Conservation (phyloP, 2,797 vertebrate genomes). For the Lagocephalus sceleratus region DNA sequence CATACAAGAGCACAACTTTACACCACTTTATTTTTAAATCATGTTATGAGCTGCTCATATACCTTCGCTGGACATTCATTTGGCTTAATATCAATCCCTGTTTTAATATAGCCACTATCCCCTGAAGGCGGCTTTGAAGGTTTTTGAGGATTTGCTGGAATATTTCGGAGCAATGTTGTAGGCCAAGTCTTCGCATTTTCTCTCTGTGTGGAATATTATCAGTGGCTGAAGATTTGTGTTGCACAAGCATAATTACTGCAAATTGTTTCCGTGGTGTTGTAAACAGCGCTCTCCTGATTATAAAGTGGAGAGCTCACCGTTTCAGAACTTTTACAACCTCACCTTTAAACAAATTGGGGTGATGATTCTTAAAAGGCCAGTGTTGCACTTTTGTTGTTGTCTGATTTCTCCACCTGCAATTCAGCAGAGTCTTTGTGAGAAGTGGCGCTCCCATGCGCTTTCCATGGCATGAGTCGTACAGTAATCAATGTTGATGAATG, state of each 20-base stretch:
- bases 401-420: constrained; percentile 67
- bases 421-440: constrained; percentile 75
- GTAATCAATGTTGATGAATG: constrained; percentile 95
- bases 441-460: constrained; percentile 72
- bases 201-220: too few species aligned
- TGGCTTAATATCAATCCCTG: too few species aligned
- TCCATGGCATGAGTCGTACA: constrained; percentile 76
- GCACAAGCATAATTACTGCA: constrained; percentile 24
- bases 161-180: neutral
- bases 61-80: constrained; percentile 61
- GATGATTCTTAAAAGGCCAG: constrained; percentile 70
- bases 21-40: too few species aligned
- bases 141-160: neutral
- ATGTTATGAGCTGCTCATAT: constrained; percentile 75
- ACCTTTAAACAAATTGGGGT: constrained; percentile 74
- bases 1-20: too few species aligned
- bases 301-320: constrained; percentile 38
- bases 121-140: constrained; percentile 2
- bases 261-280: constrained; percentile 15
- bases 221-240: constrained; percentile 9
- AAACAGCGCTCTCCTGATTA: constrained; percentile 17
- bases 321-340: constrained; percentile 48
- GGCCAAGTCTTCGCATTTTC: too few species aligned
- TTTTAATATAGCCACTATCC: neutral
- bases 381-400: constrained; percentile 74